These are phyloP conservation scores for Sorex fumeus DNA, from an alignment of 2,113 vertebrate genomes.

Conservation along the genomic window DNA sequence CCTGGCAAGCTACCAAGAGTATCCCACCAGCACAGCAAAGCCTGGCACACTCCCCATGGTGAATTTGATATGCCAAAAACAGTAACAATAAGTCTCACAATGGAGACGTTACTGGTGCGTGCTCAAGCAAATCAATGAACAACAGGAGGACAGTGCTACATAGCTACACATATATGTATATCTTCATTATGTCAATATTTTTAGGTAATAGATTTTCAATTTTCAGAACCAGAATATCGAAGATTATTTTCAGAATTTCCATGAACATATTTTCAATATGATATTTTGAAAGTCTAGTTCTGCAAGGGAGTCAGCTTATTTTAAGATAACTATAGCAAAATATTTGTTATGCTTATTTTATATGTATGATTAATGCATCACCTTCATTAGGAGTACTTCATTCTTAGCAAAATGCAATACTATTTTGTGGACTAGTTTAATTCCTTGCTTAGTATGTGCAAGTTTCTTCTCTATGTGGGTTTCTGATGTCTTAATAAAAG, in stretches of 20 bases:
- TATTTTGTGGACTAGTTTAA: neutral
- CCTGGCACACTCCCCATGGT: too few relatives aligned
- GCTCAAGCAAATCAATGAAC: too few relatives aligned
- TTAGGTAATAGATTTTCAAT: neutral
- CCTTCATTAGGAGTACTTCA: neutral
- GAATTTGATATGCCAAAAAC: too few relatives aligned
- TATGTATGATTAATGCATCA: neutral
- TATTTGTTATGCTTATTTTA: neutral
- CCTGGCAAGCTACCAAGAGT: too few relatives aligned
- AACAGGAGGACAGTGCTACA: too few relatives aligned
- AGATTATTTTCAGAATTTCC: neutral
- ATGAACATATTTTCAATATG: neutral
- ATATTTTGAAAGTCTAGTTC: neutral
- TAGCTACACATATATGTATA: too few relatives aligned
- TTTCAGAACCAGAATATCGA: neutral
- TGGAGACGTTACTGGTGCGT: too few relatives aligned
- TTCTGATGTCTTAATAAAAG: slow-evolving; percentile 32
- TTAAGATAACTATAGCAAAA: neutral
- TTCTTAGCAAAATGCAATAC: neutral
- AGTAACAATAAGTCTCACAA: too few relatives aligned
- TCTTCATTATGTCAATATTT: neutral
- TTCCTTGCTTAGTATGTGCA: slow-evolving; percentile 17
- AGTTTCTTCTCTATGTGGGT: neutral
- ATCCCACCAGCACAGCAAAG: too few relatives aligned
- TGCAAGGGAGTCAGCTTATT: slow-evolving; percentile 7